Conservation (phyloP, 2,888 invertebrate genomes). For the Tinea semifulvella region DNA sequence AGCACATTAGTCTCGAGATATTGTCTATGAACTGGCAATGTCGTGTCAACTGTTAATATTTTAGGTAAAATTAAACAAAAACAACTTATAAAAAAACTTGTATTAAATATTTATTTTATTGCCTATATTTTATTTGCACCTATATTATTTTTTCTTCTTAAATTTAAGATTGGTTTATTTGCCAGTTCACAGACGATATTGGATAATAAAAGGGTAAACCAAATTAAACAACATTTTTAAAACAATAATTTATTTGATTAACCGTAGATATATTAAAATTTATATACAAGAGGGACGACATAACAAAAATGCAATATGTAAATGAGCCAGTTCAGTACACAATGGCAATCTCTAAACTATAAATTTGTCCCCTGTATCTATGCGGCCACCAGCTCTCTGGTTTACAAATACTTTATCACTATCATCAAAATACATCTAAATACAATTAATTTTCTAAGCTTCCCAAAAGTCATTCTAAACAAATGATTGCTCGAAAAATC, state of each 20-base stretch:
- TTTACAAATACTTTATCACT: not conserved
- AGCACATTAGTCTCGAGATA: no score
- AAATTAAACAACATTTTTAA: constrained; percentile 31
- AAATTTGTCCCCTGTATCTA: constrained; percentile 3
- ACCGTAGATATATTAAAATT: constrained; percentile 60
- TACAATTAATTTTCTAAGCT: constrained; percentile 10
- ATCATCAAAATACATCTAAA: constrained; percentile 3
- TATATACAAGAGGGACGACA: constrained; percentile 60
- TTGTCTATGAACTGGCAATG: no score
- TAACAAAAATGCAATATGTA: constrained; percentile 52
- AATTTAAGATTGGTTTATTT: no score
- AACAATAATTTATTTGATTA: constrained; percentile 66
- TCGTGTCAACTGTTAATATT: no score
- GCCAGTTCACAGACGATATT: no score
- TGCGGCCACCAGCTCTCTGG: not conserved
- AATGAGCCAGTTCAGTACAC: constrained; percentile 6
- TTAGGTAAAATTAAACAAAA: no score
- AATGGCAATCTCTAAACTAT: not conserved
- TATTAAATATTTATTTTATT: no score
- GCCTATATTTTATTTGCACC: no score
- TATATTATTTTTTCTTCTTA: no score
- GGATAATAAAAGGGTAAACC: no score
- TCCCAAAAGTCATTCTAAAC: constrained; percentile 12
- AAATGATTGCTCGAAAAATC: constrained; percentile 1
- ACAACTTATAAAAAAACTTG: no score